Evolutionary conservation across 2,113 vertebrate species (phyloP), one percentile per base, ranked within the genome.

Genomic region (Ailurus styani): DNA sequence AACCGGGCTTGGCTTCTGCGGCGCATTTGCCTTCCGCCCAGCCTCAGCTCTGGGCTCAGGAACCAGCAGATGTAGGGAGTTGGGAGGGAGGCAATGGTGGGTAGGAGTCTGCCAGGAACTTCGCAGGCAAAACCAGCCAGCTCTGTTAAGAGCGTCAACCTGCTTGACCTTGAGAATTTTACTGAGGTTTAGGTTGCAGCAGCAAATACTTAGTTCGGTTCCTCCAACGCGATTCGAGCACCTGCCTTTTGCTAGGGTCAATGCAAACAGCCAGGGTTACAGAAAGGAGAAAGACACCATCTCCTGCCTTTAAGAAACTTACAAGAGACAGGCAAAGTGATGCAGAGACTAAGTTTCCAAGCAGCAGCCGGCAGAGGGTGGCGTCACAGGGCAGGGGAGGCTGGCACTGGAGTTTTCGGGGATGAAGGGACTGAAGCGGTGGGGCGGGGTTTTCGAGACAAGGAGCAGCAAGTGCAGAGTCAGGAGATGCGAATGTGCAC

Each of bases 101-200:
- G 5, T 17, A 18, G 27, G 23, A 47, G 66, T 72, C 60, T 31
- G 40, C 55, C 89, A 81, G 95, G 55, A 77, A 68, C 55, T 85
- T 85, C 50, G 6, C 2, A 11, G 79, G 54, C 75, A 40, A 84
- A 96, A 75, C 21, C 37, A 90, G 34, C 84, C 12, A 2, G 34
- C 13, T 73, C 57, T 89, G 6, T 20, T 60, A 34, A 54, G 15
- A 54, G 7, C 31, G 5, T 68, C 45, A 0, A 5, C 73, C 75
- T 55, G 27, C 83, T 47, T 57, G 73, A 84, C 54, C 66, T 91
- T 75, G 78, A 81, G 78, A 70, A 75, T 85, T 90, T 64, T 52
- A n/a, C 82, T 52, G 52, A 66, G 70, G 21, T 40, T 45, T 52
- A 10, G 15, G 5, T 7, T 17, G 23, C 34, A 31, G 2, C 62